Base-by-base conservation (phyloP, 2,888 invertebrate genomes). In the Cryptosula pallasiana region DNA sequence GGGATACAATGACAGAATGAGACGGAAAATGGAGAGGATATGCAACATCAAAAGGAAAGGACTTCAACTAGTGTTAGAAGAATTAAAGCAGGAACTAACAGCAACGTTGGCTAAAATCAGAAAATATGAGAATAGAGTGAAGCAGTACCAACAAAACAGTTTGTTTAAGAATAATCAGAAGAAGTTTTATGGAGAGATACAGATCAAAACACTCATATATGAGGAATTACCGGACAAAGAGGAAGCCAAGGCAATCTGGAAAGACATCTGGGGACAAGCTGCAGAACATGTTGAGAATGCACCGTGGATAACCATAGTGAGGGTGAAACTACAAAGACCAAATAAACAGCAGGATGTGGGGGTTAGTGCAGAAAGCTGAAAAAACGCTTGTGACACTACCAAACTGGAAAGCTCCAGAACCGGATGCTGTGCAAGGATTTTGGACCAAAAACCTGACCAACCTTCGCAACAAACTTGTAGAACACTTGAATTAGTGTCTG, bases 401-500 rank as follows among this genome's bases (percentile, higher is more conserved):
- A 16, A 57, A 57, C 57, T 57, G 57, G 57, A 45, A 45, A 45
- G 20, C 45, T 45, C 45, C 45, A 45, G 45, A 20, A 5, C 45
- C 45, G 20, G 45, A 57, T 57, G 13, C 57, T 57, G 57, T 57
- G 25, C 57, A 57, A 23, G 57, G 57, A 16, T 57, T 57, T 25
- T 57, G 57, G 57, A 57, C n/a, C 57, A 57, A 57, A 57, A 16
- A 57, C 20, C 57, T 57, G 57, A 57, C 25, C 57, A 57, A 57
- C 20, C 57, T 57, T 9, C 57, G n/a, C 57, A 57, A 16, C 5
- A 57, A 57, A 23, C 20, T 57, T 16, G 57, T 25, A 57, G 5
- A n/a, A 57, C n/a, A 25, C 25, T 23, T 57, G 57, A 57, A 57
- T 57, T 5, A 57, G 5, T 57, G 57, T 23, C 57, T 57, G 57